These are phyloP conservation scores for Cryptoprocta ferox DNA, from an alignment of 2,797 vertebrate species.

Conservation along the genomic window DNA sequence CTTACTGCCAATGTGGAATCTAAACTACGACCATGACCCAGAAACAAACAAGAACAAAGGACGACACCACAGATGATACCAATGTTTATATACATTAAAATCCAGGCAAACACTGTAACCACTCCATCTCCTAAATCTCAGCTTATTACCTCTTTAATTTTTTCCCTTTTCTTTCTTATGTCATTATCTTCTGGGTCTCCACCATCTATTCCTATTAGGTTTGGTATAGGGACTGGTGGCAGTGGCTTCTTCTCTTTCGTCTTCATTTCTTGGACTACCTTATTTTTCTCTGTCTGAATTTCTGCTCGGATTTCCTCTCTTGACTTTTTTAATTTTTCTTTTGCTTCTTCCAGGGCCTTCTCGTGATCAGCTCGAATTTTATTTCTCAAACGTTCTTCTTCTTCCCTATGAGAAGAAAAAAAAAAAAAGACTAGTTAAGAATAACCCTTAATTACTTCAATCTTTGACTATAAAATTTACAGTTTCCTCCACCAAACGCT, in stretches of 20 bases:
- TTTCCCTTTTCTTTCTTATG: slow-evolving; percentile 95
- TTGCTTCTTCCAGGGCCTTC: slow-evolving; percentile 97
- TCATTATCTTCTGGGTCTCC: slow-evolving; percentile 94
- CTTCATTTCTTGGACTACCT: slow-evolving; percentile 94
- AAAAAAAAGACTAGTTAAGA: slow-evolving; percentile 76
- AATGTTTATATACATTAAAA: not conserved
- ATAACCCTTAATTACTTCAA: slow-evolving; percentile 50
- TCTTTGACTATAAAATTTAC: slow-evolving; percentile 28
- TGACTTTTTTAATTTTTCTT: slow-evolving; percentile 97
- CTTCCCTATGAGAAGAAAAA: slow-evolving; percentile 90
- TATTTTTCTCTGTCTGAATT: slow-evolving; percentile 98
- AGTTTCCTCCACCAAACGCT: not conserved
- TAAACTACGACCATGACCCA: not conserved
- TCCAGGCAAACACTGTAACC: not conserved
- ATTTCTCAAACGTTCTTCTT: slow-evolving; percentile 97
- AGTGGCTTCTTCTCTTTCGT: slow-evolving; percentile 94
- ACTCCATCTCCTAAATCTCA: not conserved
- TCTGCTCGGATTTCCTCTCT: slow-evolving; percentile 95
- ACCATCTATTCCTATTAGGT: slow-evolving; percentile 93
- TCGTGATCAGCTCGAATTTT: slow-evolving; percentile 99
- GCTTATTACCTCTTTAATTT: slow-evolving; percentile 96
- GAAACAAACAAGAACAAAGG: slow-evolving; percentile 30
- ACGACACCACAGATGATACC: not conserved
- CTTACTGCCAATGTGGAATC: not conserved
- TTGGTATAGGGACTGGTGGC: slow-evolving; percentile 95